Percentiles rank a stretch among this genome's conserved stretches.
Evolutionary conservation across 1,140 invertebrate species (phyloP).

Genomic region (Steinernema feltiae): DNA sequence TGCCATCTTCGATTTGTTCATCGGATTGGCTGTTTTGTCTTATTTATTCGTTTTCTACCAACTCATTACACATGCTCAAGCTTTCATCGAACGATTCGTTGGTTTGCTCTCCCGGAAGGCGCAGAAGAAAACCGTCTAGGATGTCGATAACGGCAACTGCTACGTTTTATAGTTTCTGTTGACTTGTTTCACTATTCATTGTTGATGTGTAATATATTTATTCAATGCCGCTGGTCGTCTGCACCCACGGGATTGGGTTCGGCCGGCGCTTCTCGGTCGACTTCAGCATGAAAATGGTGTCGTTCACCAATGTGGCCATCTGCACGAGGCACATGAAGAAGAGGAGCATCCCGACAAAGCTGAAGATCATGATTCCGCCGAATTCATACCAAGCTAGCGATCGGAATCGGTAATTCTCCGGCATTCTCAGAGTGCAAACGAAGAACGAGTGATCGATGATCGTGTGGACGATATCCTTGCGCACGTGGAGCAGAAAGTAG

Average conservation of each 20-base stretch:
- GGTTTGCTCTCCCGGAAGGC: neutral
- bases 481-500: neutral
- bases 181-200: neutral
- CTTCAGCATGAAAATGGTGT: neutral
- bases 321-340: neutral
- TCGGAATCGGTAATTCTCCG: neutral
- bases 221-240: too few relatives aligned
- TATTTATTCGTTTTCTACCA: neutral
- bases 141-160: neutral
- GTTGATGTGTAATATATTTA: neutral
- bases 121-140: neutral
- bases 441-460: neutral
- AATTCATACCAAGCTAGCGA: neutral
- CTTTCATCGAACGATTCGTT: conserved; percentile 11
- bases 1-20: conserved; percentile 88
- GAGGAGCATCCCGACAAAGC: neutral
- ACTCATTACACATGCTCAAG: neutral
- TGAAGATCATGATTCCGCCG: neutral
- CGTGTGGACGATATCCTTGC: neutral
- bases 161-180: neutral
- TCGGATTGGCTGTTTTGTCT: conserved; percentile 57
- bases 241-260: too few relatives aligned
- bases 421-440: neutral
- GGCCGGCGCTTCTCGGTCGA: neutral
- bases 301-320: neutral